These are phyloP conservation scores for Microcebus ravelobensis DNA, from an alignment of 2,113 vertebrate genomes.

Conservation along the genomic window DNA sequence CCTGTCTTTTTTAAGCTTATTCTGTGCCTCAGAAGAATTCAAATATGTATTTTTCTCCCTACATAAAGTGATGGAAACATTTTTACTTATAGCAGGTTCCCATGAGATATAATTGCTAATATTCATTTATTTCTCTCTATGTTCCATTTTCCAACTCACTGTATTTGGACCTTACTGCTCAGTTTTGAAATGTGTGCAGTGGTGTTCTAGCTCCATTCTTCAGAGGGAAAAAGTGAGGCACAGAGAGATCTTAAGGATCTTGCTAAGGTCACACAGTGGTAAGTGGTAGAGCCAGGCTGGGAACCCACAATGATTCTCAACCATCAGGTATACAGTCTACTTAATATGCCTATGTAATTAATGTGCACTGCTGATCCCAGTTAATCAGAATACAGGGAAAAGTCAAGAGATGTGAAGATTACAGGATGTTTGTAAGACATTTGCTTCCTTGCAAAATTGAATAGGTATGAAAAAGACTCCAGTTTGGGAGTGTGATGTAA, in stretches of 20 bases:
- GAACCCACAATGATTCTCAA: not conserved
- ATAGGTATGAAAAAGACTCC: not conserved
- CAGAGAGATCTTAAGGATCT: not conserved
- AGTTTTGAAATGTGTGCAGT: not conserved
- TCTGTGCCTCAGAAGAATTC: not conserved
- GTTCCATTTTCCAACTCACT: not conserved
- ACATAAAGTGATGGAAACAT: not conserved
- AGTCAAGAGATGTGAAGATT: constrained; percentile 16
- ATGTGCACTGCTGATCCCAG: not conserved
- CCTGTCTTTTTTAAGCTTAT: constrained; percentile 9
- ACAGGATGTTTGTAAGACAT: not conserved
- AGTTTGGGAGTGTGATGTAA: not conserved
- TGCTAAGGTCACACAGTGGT: not conserved
- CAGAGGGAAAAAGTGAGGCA: not conserved
- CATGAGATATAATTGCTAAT: constrained; percentile 30
- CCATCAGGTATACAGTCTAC: not conserved
- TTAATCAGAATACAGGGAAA: constrained; percentile 44
- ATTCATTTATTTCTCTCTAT: not conserved
- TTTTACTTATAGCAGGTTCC: not conserved
- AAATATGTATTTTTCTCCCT: not conserved
- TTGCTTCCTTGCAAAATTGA: not conserved
- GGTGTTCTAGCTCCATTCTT: not conserved
- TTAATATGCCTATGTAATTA: constrained; percentile 10
- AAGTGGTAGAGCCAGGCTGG: not conserved
- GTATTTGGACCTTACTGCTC: not conserved